Conservation (phyloP, 2,888 invertebrate genomes). For the Scaptomyza tumidula region DNA sequence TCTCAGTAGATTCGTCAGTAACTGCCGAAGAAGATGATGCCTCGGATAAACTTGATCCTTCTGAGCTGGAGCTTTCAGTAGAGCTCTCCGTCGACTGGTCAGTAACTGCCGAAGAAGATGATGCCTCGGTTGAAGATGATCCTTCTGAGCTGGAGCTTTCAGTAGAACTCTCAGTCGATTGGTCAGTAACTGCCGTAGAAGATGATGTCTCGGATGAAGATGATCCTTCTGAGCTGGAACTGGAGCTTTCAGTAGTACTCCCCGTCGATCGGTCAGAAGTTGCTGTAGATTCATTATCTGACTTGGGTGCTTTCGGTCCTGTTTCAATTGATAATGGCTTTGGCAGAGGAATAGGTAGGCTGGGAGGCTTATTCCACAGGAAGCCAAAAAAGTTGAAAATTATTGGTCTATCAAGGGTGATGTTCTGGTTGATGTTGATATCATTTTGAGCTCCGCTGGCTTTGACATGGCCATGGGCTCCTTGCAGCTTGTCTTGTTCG, state of each 20-base stretch:
- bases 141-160: not conserved
- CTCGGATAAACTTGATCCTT: not conserved
- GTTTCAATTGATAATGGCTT: not conserved
- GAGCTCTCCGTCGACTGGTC: not conserved
- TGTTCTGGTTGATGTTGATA: constrained; percentile 49
- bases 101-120: not conserved
- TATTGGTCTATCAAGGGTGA: constrained; percentile 52
- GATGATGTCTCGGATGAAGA: not conserved
- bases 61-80: not conserved
- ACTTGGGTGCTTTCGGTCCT: not conserved
- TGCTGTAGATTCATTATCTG: not conserved
- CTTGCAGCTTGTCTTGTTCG: not conserved
- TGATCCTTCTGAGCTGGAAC: not conserved
- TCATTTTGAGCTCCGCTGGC: constrained; percentile 1
- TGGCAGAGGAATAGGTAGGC: constrained; percentile 11
- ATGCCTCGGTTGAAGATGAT: not conserved
- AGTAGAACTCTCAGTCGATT: not conserved
- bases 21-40: not conserved
- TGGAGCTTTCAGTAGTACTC: not conserved
- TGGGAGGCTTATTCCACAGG: constrained; percentile 36
- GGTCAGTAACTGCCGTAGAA: not conserved
- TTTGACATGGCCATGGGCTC: not conserved
- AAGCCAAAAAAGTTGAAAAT: constrained; percentile 55
- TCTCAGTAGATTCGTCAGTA: not conserved
- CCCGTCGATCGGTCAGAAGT: not conserved